Evolutionary conservation across 2,797 vertebrate species (phyloP).

Genomic region (Sibirionetta formosa): DNA sequence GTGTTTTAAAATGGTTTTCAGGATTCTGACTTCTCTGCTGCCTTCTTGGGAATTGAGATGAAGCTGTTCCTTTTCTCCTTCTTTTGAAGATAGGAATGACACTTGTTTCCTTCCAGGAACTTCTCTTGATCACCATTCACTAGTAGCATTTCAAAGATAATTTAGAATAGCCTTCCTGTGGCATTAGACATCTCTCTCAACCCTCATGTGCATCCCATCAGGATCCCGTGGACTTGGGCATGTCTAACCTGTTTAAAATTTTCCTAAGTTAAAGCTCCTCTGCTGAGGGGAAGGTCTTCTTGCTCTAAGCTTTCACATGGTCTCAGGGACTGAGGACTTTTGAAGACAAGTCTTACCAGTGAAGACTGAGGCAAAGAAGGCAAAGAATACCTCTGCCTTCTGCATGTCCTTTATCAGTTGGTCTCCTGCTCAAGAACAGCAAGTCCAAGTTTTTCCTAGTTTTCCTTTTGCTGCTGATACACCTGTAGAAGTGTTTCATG

Average conservation of each 20-base stretch:
- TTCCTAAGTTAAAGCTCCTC: background rate
- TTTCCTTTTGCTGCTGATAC: background rate
- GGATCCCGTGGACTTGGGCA: background rate
- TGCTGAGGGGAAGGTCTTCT: background rate
- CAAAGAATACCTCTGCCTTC: background rate
- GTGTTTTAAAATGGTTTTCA: background rate
- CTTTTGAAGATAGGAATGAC: background rate
- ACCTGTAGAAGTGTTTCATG: background rate
- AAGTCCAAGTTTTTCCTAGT: background rate
- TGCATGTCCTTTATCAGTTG: background rate
- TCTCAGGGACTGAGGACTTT: background rate
- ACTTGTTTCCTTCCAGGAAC: background rate
- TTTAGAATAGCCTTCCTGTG: background rate
- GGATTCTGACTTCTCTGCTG: background rate
- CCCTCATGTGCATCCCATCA: background rate
- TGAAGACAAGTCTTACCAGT: background rate
- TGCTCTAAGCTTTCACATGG: background rate
- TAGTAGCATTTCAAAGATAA: background rate
- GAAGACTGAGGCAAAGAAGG: background rate
- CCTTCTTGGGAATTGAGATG: background rate
- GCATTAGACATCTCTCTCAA: background rate
- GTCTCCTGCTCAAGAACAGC: background rate
- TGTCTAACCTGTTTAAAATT: background rate
- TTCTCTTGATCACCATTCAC: background rate
- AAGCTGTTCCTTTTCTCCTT: background rate